Evolutionary conservation across 2,797 vertebrate genomes (phyloP), one percentile per base, ranked within the genome.

Genomic region (Sebastes cheni): DNA sequence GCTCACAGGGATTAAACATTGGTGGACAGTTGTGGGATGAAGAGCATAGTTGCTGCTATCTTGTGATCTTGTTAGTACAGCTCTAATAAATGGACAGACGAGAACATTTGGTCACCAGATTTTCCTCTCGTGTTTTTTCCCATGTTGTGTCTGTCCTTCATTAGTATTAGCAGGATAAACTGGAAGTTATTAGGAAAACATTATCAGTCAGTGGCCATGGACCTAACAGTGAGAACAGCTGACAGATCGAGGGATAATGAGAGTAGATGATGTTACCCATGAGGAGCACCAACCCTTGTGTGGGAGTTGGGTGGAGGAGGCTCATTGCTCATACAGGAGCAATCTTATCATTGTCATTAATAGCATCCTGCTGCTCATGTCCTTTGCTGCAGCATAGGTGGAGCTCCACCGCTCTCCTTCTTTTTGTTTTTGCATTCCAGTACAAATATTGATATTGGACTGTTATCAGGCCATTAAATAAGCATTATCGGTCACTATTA

Each of bases 311-410:
- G n/a, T 55, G 72, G 80, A 79, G 80, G 82, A 83, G 62, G 74
- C 55, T 10, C 14, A 42, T 27, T 25, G 64, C 68, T 39, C 50
- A 72, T 29, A 79, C 27, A 77, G 56, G 36, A 81, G 65, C 34
- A 82, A 79, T 82, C 84, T 88, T 79, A 90, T 90, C 62, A 13
- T 2, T 69, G 79, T 84, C 85, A 79, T 80, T 84, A 85, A 85
- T 68, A 59, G 69, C 58, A 79, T 85, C 80, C 83, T 88, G 87
- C 81, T 90, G 83, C 81, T 78, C 58, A 55, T 10, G 60, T 42
- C 8, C 55, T 69, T 58, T 68, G 20, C 20, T 1, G 65, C 76
- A 68, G 12, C 10, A 30, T 18, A 30, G 50, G 30, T 29, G n/a
- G 30, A 67, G 14, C 20, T 6, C 23, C 14, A 42, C 72, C 14